Base-by-base conservation (phyloP, 1,140 invertebrate species). In the Polypedilum pembai region DNA sequence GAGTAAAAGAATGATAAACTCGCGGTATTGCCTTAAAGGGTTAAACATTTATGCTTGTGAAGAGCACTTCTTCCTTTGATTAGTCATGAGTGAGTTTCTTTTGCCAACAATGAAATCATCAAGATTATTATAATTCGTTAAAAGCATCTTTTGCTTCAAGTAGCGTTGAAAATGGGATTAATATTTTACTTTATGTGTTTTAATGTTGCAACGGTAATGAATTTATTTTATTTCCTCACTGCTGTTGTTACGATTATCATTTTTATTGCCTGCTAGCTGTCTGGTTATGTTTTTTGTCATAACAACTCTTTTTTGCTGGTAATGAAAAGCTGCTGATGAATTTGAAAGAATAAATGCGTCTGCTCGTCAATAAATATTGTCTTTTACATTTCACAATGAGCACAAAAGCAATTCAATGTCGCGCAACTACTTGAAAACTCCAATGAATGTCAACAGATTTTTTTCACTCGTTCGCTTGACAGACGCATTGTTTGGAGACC, bases 361-460 rank as follows among this genome's bases (percentile, higher is more conserved):
- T 20, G 20, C 65, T 69, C 10, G 17, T 69, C 65, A 69, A 69
- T 69, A 69, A 69, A 69, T 18, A 69, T 21, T 18, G 20, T 69
- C 17, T 20, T 5, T 18, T 5, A 18, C 18, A 7, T 20, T 7
- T 69, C 65, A 69, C 17, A 69, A 69, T 69, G 17, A 20, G 17
- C 65, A 69, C 20, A 20, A 20, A 21, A 69, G 65, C 20, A 69
- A 12, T 56, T 69, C 65, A 69, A 69, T 69, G 65, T 69, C 65
- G 20, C 17, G 20, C 45, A 21, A 69, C n/a, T 21, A 20, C 65
- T 69, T 69, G 65, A 69, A 69, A 56, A 69, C 18, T 69, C 65
- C 65, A 69, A 69, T 69, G 65, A 69, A 69, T 69, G 65, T 69
- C 65, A 69, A 69, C 65, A 69, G 65, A 69, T 18, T 21, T 69